These are phyloP conservation scores for Mustela lutreola DNA, from an alignment of 2,113 vertebrate genomes.

Conservation along the genomic window DNA sequence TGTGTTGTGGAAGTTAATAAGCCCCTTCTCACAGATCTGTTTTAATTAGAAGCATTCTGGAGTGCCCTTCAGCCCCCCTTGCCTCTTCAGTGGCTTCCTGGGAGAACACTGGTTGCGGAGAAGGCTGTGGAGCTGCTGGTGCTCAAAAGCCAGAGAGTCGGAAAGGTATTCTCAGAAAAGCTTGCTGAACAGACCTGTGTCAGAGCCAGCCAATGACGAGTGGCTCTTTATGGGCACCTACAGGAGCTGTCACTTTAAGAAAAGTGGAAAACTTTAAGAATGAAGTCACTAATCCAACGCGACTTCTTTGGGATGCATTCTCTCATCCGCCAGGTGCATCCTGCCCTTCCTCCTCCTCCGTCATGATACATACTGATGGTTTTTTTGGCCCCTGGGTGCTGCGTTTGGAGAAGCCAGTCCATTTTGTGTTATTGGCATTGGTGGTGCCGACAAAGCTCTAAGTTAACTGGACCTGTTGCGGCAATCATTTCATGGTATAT, in stretches of 20 bases:
- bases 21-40: background rate
- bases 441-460: background rate
- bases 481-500: background rate
- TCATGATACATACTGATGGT: background rate
- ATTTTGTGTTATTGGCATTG: background rate
- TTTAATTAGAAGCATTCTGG: background rate
- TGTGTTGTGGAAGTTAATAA: background rate
- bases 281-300: background rate
- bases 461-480: background rate
- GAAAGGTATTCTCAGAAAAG: background rate
- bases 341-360: background rate
- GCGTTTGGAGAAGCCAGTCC: background rate
- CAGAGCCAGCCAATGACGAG: background rate
- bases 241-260: background rate
- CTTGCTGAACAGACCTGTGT: background rate
- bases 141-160: background rate
- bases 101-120: background rate
- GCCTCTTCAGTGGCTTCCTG: background rate
- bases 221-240: background rate
- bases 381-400: background rate
- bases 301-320: background rate
- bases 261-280: background rate
- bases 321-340: background rate
- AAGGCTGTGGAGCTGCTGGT: background rate
- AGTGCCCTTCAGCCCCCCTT: background rate